A percentile compares a stretch with the other conserved stretches of the same genome.
These are phyloP conservation scores for Sepioteuthis lessoniana DNA, from an alignment of 2,888 invertebrate genomes.

Conservation along the genomic window DNA sequence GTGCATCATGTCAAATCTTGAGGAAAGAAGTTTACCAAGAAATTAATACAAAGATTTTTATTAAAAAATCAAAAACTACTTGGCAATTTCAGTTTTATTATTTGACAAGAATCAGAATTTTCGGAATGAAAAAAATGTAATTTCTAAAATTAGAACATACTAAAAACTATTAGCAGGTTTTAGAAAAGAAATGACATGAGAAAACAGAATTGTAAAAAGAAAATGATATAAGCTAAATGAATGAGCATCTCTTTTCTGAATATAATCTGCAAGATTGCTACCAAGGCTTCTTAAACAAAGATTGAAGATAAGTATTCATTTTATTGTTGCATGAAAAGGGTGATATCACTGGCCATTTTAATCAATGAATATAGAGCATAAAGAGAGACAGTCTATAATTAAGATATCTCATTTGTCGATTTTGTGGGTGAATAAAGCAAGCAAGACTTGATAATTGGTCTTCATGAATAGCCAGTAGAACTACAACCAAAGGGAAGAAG, in stretches of 20 bases:
- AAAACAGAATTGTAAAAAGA: too few relatives aligned
- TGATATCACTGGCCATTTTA: not conserved
- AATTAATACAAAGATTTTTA: too few relatives aligned
- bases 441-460: not conserved
- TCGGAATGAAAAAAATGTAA: too few relatives aligned
- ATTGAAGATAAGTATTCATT: slow-evolving; percentile 1
- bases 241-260: not conserved
- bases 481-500: not conserved
- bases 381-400: not conserved
- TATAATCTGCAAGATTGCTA: not conserved
- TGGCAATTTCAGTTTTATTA: too few relatives aligned
- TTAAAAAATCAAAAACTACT: too few relatives aligned
- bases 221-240: not conserved
- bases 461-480: not conserved
- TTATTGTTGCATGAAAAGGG: not conserved
- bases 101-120: too few relatives aligned
- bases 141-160: too few relatives aligned
- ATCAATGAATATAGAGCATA: not conserved
- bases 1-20: too few relatives aligned
- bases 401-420: slow-evolving; percentile 16
- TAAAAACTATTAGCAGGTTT: too few relatives aligned
- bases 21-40: too few relatives aligned
- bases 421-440: not conserved
- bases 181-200: too few relatives aligned
- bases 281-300: not conserved